These are phyloP conservation scores for Malurus splendens DNA, from an alignment of 2,797 vertebrate genomes.

Conservation along the genomic window DNA sequence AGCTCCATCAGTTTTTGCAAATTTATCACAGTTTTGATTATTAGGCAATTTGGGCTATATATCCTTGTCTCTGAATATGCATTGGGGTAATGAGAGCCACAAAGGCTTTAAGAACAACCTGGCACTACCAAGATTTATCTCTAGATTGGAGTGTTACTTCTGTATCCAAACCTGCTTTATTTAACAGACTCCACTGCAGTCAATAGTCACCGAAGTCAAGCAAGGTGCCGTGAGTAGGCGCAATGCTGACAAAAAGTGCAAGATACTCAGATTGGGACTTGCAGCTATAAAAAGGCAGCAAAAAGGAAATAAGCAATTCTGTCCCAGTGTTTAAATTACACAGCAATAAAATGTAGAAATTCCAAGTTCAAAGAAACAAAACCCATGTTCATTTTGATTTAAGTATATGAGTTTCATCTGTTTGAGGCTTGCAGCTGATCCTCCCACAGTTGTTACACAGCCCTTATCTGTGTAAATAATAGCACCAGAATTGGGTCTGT, in stretches of 20 bases:
- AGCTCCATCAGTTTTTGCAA: background rate
- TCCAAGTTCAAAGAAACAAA: constrained; percentile 38
- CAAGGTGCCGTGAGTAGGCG: background rate
- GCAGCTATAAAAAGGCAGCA: constrained; percentile 39
- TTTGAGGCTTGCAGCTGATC: background rate
- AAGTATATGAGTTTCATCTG: constrained; percentile 22
- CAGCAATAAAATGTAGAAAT: constrained; percentile 7
- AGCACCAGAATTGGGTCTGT: background rate
- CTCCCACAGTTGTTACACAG: constrained; percentile 26
- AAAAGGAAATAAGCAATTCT: constrained; percentile 24
- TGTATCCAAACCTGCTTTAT: background rate
- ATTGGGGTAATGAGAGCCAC: accelerated
- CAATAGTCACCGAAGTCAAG: background rate
- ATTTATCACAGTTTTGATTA: background rate
- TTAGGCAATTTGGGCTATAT: background rate
- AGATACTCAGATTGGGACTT: background rate
- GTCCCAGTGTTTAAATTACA: constrained; percentile 32
- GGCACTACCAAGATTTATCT: background rate
- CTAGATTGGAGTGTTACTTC: background rate
- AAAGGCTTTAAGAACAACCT: background rate
- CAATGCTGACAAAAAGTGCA: background rate
- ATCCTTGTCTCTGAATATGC: background rate
- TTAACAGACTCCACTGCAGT: background rate
- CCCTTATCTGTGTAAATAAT: background rate
- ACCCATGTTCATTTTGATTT: constrained; percentile 20